Base-by-base conservation (phyloP, 2,113 vertebrate genomes). In the Siniperca knerii region DNA sequence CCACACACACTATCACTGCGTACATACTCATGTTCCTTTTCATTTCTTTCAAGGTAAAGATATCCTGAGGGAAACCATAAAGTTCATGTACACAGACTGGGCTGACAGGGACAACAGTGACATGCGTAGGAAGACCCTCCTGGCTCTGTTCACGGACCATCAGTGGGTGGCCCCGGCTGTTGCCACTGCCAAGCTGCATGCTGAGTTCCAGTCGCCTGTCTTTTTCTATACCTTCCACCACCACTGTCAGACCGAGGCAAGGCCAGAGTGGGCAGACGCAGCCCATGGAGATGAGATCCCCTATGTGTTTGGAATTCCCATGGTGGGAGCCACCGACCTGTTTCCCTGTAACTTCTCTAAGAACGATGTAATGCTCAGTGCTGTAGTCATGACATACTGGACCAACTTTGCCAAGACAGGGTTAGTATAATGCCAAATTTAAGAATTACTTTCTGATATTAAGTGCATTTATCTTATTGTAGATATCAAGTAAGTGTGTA, bases 1-100 rank as follows among this genome's bases (percentile, higher is more conserved):
- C 2, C n/a, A 52, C 6, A 0, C n/a, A 6, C 25, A 52, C 18
- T 52, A 5, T 46, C 5, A 6, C 0, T n/a, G 23, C 15, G 4
- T 15, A 6, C 23, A 65, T 74, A 37, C 80, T 90, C 81, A 91
- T 15, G 6, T 66, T 50, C 4, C 16, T 15, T 68, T 89, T 68
- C 70, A 20, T 89, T 88, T 87, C 44, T 84, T 84, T 54, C 70
- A 82, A 96, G 95, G 94, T 92, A 98, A 98, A 93, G 97, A 98
- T 65, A 97, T 98, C 91, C 92, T 99, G 1, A 91, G 98, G 13
- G 98, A 99, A 83, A 99, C 98, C 92, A 99, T 99, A 88, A 99
- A 99, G 94, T 99, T 99, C 90, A 99, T 99, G 98, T 99, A 99
- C 94, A 99, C 98, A 0, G 98, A 99, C 91, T 99, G 98, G 98